Evolutionary conservation across 2,113 vertebrate genomes (phyloP).

Genomic region (Mugil cephalus): DNA sequence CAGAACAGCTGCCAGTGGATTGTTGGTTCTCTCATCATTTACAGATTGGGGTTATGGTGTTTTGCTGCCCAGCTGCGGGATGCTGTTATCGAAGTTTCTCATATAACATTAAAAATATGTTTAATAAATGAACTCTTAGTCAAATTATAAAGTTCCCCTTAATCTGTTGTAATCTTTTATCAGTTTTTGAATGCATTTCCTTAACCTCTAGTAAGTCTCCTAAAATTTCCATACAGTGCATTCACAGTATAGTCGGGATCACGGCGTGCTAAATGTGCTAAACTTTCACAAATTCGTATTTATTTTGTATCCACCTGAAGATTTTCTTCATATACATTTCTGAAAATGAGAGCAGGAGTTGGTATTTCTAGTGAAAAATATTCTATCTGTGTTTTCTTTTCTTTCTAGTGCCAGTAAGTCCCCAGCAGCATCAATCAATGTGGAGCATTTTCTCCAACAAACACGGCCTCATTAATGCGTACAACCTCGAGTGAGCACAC

Average conservation of each 20-base stretch:
- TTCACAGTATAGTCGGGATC: no score
- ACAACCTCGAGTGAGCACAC: slow-evolving; percentile 37
- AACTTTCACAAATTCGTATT: not conserved
- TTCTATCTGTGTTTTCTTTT: not conserved
- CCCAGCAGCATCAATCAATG: slow-evolving; percentile 55
- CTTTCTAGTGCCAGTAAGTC: slow-evolving; percentile 15
- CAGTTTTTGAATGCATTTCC: no score
- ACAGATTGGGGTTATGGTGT: not conserved
- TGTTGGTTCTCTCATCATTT: no score
- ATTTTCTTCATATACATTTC: not conserved
- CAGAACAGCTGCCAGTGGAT: no score
- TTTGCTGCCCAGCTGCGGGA: not conserved
- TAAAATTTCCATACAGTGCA: no score
- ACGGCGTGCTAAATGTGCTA: no score
- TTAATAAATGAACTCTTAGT: not conserved
- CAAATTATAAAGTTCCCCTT: not conserved
- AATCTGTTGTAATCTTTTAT: not conserved
- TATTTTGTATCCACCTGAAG: not conserved
- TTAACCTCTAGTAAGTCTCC: no score
- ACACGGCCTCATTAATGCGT: slow-evolving; percentile 44
- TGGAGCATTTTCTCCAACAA: slow-evolving; percentile 29
- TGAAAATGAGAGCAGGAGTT: not conserved
- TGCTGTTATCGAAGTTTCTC: not conserved
- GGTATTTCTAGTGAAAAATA: slow-evolving; percentile 12
- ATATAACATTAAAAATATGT: not conserved